These are phyloP conservation scores for Cnemophilus loriae DNA, from an alignment of 2,113 vertebrate genomes.

Conservation along the genomic window DNA sequence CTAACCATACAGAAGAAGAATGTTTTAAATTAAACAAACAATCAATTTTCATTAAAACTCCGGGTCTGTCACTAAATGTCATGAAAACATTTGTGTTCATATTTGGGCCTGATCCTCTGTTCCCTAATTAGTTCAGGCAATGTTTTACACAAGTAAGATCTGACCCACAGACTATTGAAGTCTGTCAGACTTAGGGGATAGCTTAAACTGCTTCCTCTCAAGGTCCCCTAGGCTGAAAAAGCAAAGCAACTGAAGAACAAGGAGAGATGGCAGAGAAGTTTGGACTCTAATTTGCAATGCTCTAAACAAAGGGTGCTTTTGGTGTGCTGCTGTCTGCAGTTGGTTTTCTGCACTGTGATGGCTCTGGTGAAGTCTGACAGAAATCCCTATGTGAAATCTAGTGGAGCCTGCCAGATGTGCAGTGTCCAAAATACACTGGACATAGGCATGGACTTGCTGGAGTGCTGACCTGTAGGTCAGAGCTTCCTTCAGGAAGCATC, in stretches of 20 bases:
- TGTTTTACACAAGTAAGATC: background rate
- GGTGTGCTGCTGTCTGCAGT: background rate
- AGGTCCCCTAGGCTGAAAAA: background rate
- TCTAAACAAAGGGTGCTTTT: background rate
- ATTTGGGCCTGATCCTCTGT: background rate
- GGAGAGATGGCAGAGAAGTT: background rate
- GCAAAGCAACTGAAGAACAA: background rate
- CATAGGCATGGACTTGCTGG: background rate
- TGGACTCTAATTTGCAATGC: background rate
- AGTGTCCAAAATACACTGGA: background rate
- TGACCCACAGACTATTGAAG: background rate
- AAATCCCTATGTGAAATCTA: background rate
- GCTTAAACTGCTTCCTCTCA: background rate
- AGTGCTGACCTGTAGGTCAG: background rate
- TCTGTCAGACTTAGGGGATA: background rate
- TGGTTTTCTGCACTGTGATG: background rate
- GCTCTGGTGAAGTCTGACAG: background rate
- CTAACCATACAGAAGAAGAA: background rate
- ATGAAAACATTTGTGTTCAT: background rate
- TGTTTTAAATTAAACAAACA: slow-evolving; percentile 16
- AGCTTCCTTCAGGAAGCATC: background rate
- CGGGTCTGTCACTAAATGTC: background rate
- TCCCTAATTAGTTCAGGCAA: background rate
- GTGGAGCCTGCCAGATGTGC: background rate
- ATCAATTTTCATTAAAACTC: background rate